phyloP scores from a whole-genome alignment of 2,888 invertebrate genomes.

The Acanthosoma haemorrhoidale region DNA sequence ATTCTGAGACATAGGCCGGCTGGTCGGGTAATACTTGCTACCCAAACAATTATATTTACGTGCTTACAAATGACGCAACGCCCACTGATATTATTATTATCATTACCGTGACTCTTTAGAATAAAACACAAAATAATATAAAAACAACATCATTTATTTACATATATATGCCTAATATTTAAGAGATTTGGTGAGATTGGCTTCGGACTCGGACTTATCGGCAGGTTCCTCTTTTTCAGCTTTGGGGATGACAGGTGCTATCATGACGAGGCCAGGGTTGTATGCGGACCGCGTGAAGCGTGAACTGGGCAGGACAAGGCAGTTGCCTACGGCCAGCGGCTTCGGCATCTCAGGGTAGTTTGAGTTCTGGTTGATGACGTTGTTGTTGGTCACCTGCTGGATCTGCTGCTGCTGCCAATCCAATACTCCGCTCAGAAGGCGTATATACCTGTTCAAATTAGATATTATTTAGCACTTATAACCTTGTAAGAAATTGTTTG shows the following conservation, averaged over 20 bases:
- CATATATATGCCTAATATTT: background rate
- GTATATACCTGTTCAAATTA: conserved; percentile 66
- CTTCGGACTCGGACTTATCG: background rate
- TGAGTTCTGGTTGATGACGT: conserved; percentile 50
- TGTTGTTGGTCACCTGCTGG: conserved; percentile 48
- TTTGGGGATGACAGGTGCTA: conserved; percentile 13
- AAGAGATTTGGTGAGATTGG: background rate
- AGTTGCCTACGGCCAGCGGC: conserved; percentile 11
- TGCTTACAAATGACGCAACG: no score
- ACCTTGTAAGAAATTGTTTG: no score
- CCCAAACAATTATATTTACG: no score
- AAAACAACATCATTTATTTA: background rate
- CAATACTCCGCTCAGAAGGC: conserved; percentile 74
- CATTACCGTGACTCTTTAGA: no score
- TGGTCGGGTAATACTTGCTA: no score
- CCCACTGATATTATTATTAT: no score
- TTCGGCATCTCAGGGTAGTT: conserved; percentile 44
- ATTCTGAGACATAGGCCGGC: no score
- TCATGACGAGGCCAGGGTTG: conserved; percentile 21
- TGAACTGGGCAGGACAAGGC: background rate
- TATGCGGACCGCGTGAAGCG: background rate
- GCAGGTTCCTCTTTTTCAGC: conserved; percentile 4
- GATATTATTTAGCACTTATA: no score
- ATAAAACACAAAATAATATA: background rate
- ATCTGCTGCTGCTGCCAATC: conserved; percentile 72